These are phyloP conservation scores for Sylvia atricapilla DNA, from an alignment of 2,113 vertebrate species.

Conservation along the genomic window DNA sequence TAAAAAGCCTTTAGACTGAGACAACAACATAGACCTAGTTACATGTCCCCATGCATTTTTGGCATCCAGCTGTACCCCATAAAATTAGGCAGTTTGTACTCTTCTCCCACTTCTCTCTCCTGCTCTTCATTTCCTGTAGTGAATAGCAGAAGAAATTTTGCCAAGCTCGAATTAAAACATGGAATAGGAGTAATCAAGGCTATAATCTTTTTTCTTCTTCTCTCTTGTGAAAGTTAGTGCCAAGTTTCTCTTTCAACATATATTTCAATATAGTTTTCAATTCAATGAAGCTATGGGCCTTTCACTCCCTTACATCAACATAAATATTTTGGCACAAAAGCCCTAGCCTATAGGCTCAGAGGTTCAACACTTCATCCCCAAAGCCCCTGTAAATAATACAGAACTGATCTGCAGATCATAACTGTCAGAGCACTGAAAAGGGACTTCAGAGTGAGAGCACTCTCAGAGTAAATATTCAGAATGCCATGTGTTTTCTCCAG, in stretches of 20 bases:
- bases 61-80: background rate
- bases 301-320: background rate
- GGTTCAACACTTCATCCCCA: background rate
- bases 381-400: background rate
- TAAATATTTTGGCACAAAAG: background rate
- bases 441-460: background rate
- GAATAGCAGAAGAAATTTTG: background rate
- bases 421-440: background rate
- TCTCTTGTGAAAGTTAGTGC: background rate
- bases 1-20: background rate
- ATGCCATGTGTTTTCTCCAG: background rate
- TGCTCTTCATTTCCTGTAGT: slow-evolving; percentile 16
- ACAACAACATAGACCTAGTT: background rate
- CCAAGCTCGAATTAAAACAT: slow-evolving; percentile 22
- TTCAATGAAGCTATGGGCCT: background rate
- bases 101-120: background rate
- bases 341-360: background rate
- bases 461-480: background rate
- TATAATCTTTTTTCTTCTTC: background rate
- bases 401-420: background rate
- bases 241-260: background rate
- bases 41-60: background rate
- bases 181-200: background rate
- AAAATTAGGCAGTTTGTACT: background rate
- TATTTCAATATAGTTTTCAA: background rate